Conservation (phyloP, 2,797 vertebrate genomes). For the Tokudaia muenninki region DNA sequence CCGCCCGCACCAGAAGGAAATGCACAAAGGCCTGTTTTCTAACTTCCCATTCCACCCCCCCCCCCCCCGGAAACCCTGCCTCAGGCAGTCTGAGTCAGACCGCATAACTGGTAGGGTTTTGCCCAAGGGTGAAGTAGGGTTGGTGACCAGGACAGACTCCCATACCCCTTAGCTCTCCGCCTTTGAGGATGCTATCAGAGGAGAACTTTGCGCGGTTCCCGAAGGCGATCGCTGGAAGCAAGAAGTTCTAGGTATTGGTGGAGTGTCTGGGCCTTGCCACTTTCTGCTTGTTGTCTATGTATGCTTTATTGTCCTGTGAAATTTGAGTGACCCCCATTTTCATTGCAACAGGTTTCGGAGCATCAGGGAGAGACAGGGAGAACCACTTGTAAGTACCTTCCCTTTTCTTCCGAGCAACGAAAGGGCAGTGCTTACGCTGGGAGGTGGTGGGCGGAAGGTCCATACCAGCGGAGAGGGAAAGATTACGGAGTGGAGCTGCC, state of each 20-base stretch:
- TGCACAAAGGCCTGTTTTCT: slow-evolving; percentile 79
- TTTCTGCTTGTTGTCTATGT: slow-evolving; percentile 61
- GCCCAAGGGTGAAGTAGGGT: slow-evolving; percentile 21
- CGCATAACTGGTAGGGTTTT: slow-evolving; percentile 51
- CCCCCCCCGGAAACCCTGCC: slow-evolving; percentile 56
- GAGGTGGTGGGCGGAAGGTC: slow-evolving; percentile 22
- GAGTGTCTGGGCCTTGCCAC: slow-evolving; percentile 78
- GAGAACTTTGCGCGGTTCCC: neutral
- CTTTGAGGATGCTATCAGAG: slow-evolving; percentile 22
- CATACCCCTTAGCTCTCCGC: neutral
- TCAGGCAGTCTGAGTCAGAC: neutral
- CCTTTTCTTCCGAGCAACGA: slow-evolving; percentile 73
- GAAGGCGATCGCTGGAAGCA: slow-evolving; percentile 40
- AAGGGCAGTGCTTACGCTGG: neutral
- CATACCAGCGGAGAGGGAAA: neutral
- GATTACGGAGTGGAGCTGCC: neutral
- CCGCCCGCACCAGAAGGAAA: slow-evolving; percentile 20
- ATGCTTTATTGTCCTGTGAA: slow-evolving; percentile 73
- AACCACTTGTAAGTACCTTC: slow-evolving; percentile 86
- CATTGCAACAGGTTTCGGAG: slow-evolving; percentile 89
- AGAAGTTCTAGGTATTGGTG: slow-evolving; percentile 61
- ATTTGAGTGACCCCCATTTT: slow-evolving; percentile 86
- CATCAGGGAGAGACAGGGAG: slow-evolving; percentile 75
- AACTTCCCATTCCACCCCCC: slow-evolving; percentile 36
- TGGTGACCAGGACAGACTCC: neutral